These are phyloP conservation scores for Hypotaenidia okinawae DNA, from an alignment of 2,797 vertebrate genomes.

Conservation along the genomic window DNA sequence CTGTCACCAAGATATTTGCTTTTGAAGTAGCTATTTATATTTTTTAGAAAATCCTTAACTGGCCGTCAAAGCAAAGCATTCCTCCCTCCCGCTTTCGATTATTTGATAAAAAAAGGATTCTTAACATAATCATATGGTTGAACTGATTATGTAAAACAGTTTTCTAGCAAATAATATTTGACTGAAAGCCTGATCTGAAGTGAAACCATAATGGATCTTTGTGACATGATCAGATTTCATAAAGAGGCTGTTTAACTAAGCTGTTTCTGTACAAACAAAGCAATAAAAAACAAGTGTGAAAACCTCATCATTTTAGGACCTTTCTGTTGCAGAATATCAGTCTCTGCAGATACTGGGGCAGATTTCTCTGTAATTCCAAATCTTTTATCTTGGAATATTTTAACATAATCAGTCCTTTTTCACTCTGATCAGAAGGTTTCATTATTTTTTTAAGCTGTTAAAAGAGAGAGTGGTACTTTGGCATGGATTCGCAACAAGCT, in stretches of 20 bases:
- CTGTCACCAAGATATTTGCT: conserved; percentile 35
- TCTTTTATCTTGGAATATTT: conserved; percentile 33
- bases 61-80: conserved; percentile 36
- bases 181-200: conserved; percentile 42
- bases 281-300: neutral
- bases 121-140: conserved; percentile 48
- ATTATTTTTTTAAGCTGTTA: conserved; percentile 38
- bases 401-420: neutral
- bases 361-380: neutral
- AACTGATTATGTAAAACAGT: conserved; percentile 52
- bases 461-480: conserved; percentile 53
- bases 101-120: conserved; percentile 51
- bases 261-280: neutral
- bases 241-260: conserved; percentile 1
- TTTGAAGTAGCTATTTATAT: conserved; percentile 9
- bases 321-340: neutral
- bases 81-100: conserved; percentile 37
- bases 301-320: neutral
- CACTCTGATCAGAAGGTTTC: conserved; percentile 10
- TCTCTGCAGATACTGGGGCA: neutral
- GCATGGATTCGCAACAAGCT: conserved; percentile 1
- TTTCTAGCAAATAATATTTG: conserved; percentile 62
- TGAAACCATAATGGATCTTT: conserved; percentile 18
- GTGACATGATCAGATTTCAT: conserved; percentile 15
- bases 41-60: conserved; percentile 34